phyloP scores from a whole-genome alignment of 2,888 invertebrate genomes.

The Encarsia formosa region DNA sequence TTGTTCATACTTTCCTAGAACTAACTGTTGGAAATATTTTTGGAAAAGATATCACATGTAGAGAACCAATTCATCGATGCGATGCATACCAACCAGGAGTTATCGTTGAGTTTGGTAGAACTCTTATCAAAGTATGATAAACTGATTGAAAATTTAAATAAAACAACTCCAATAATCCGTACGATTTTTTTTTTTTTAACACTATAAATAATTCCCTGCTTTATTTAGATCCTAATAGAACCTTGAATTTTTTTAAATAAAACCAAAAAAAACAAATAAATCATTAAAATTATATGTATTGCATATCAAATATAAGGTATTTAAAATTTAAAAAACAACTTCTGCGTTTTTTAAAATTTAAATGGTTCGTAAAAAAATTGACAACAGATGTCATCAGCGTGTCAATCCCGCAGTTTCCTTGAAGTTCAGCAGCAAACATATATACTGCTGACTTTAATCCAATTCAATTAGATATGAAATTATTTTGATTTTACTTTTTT shows the following conservation, averaged over 20 bases:
- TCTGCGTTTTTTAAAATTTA: background rate
- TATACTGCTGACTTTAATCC: too few relatives aligned
- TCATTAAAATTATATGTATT: background rate
- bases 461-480: too few relatives aligned
- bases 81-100: conserved; percentile 46
- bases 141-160: too few relatives aligned
- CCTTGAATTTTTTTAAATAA: too few relatives aligned
- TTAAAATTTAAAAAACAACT: background rate
- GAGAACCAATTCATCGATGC: conserved; percentile 42
- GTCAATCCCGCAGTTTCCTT: conserved; percentile 5
- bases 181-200: too few relatives aligned
- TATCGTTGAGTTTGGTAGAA: conserved; percentile 43
- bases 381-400: conserved; percentile 15
- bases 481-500: too few relatives aligned
- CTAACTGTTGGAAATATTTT: conserved; percentile 41
- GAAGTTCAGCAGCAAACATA: conserved; percentile 6
- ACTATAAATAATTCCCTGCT: too few relatives aligned
- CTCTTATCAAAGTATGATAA: conserved; percentile 39
- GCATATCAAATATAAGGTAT: background rate
- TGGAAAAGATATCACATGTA: conserved; percentile 45
- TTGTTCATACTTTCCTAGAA: conserved; percentile 40
- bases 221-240: too few relatives aligned
- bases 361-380: background rate
- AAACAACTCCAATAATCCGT: too few relatives aligned
- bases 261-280: too few relatives aligned